Conservation (phyloP, 2,888 invertebrate species). For the Lepidochitona cinerea region DNA sequence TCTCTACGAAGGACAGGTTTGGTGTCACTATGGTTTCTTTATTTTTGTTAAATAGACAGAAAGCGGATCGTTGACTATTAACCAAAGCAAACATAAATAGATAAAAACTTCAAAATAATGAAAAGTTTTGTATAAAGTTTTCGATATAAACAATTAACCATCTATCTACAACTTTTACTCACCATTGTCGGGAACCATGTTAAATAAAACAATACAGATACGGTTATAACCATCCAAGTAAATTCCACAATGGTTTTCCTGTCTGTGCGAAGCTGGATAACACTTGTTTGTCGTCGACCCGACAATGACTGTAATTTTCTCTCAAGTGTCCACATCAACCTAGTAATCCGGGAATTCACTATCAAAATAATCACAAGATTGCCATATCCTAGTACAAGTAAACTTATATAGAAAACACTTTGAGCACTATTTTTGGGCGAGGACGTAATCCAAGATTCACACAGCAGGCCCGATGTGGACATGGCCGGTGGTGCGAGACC, state of each 20-base stretch:
- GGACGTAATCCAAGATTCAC: slow-evolving; percentile 50
- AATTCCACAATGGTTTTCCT: slow-evolving; percentile 26
- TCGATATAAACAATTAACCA: too few species aligned
- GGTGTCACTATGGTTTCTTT: too few species aligned
- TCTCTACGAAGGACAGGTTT: too few species aligned
- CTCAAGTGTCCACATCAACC: slow-evolving; percentile 28
- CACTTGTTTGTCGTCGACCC: neutral
- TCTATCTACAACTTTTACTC: too few species aligned
- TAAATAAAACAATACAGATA: slow-evolving; percentile 37
- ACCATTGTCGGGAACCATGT: slow-evolving; percentile 49
- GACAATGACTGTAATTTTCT: neutral
- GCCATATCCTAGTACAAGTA: slow-evolving; percentile 41
- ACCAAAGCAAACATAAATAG: too few species aligned
- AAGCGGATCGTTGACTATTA: too few species aligned
- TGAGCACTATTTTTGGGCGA: slow-evolving; percentile 30
- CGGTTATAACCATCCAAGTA: slow-evolving; percentile 33
- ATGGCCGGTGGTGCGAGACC: slow-evolving; percentile 48
- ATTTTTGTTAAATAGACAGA: too few species aligned
- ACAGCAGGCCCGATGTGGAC: slow-evolving; percentile 27
- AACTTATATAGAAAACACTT: slow-evolving; percentile 42
- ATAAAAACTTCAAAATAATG: too few species aligned
- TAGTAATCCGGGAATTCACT: slow-evolving; percentile 23
- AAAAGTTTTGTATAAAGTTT: too few species aligned
- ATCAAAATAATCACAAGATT: slow-evolving; percentile 36
- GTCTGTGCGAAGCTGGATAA: slow-evolving; percentile 20